Evolutionary conservation across 1,140 invertebrate genomes (phyloP), one percentile per base, ranked within the genome.

Genomic region (Meteorus sp.): DNA sequence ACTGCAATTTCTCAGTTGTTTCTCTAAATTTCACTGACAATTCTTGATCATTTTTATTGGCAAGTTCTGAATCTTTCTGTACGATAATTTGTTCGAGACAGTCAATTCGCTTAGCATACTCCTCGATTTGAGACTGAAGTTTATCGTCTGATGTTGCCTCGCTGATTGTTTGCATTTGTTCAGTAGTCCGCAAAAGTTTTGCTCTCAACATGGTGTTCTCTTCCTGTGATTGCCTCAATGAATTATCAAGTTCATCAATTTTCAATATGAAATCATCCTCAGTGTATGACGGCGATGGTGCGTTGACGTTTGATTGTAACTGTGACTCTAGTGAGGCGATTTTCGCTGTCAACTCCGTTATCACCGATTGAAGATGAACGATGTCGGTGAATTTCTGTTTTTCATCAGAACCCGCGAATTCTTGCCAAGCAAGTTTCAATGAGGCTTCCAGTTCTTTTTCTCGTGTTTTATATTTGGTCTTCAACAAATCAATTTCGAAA

Each of bases 381-480:
- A 51, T 22, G 13, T 62, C 45, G 7, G 17, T 48, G 5, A 44
- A 13, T 27, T 39, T 37, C 31, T 59, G 1, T 19, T 35, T 29
- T 37, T 52, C 25, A 9, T 19, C 2, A 4, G 23, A 13, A 25
- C 54, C 39, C 1, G 22, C 22, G 13, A 52, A 29, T 25, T 59
- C 56, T 29, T 52, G 17, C 56, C 56, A 59, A 15, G 56, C 50
- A 8, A 54, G 25, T 43, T 59, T 52, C 11, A 64, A 44, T 8
- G 63, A 64, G 1, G 29, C 20, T 35, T 64, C 63, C 1, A 64
- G 39, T 20, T 64, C 63, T 29, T 56, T 33, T 44, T 59, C 63
- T 11, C 63, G 60, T 2, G 17, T 47, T 33, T 64, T 64, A 25
- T 59, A 37, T 47, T 64, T 61, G 9, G 11, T 31, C 17, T 44